Evolutionary conservation across 2,113 vertebrate genomes (phyloP), one percentile per base, ranked within the genome.

Genomic region (Spermophilus dauricus): DNA sequence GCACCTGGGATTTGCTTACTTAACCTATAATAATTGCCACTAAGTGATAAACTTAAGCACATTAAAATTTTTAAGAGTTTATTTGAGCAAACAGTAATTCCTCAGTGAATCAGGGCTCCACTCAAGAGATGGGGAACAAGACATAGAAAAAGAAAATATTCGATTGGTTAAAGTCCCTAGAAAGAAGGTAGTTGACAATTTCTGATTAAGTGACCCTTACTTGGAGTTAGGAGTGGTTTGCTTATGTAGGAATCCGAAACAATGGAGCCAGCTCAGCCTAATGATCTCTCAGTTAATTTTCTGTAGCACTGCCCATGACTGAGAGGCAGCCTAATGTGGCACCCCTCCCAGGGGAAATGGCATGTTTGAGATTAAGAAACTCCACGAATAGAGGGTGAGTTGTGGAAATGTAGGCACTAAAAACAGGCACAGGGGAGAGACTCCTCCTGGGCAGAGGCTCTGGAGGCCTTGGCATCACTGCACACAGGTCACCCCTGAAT

Each of bases 41-140:
- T 86, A 37, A 85, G 80, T 73, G 86, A 88, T 76, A 84, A 89
- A 84, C 26, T 73, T 67, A 16, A 61, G n/a, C 94, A 81, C 58
- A 61, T 28, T 83, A 45, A 58, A 37, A 76, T 76, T 78, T 48
- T 53, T 28, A 61, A 73, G 7, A 45, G 51, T 12, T 91, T n/a
- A 76, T 63, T 75, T 45, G 32, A 88, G 70, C 18, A 37, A 84
- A 65, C 30, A 53, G 24, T 34, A 24, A 37, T 37, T 81, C 45
- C 45, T 45, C 45, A 45, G 45, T 45, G 45, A 45, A 8, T 45
- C 8, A 78, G 53, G 61, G n/a, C 65, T 42, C 34, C 75, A 11
- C 58, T 58, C 32, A 61, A 17, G 48, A 1, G 13, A 18, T 2
- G 4, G 8, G 10, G 56, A 75, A 75, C 56, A 67, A 30, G 26